Conservation (phyloP, 1,140 invertebrate species). For the Drosophila varians region DNA sequence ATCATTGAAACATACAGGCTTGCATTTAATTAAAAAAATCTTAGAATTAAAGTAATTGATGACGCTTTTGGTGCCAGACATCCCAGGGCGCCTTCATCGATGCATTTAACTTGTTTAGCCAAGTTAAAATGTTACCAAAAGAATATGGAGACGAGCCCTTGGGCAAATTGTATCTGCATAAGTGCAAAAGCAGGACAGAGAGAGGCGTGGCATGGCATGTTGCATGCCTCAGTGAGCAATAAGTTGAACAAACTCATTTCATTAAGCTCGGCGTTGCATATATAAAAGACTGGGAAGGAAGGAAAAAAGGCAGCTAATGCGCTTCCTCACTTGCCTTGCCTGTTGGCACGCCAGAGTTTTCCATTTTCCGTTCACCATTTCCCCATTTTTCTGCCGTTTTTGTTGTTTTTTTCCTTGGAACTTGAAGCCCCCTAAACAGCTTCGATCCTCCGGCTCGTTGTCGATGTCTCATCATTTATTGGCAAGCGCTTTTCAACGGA, state of each 20-base stretch:
- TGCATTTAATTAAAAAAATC: background rate
- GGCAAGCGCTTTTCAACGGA: conserved; percentile 79
- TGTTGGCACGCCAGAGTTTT: background rate
- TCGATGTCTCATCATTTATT: conserved; percentile 78
- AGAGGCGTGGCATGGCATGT: conserved; percentile 47
- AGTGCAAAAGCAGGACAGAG: background rate
- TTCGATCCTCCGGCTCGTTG: conserved; percentile 2
- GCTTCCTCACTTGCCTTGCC: conserved; percentile 12
- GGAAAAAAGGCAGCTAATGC: conserved; percentile 63
- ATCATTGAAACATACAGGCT: background rate
- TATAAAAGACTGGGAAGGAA: conserved; percentile 16
- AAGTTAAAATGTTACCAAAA: conserved; percentile 36
- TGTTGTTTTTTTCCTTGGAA: too few relatives aligned
- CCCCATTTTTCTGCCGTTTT: background rate
- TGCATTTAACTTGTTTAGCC: conserved; percentile 43
- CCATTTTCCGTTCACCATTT: conserved; percentile 28
- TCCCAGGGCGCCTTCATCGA: too few relatives aligned
- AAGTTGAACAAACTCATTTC: conserved; percentile 82
- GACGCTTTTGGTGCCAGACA: too few relatives aligned
- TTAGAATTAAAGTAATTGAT: background rate
- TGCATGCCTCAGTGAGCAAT: conserved; percentile 76
- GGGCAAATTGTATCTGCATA: conserved; percentile 45
- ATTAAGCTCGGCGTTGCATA: conserved; percentile 74
- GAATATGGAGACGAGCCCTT: conserved; percentile 15
- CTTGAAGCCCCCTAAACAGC: too few relatives aligned